A percentile compares a stretch with the other conserved stretches of the same genome.
Evolutionary conservation across 2,113 vertebrate genomes (phyloP).

Genomic region (Apeltes quadracus): DNA sequence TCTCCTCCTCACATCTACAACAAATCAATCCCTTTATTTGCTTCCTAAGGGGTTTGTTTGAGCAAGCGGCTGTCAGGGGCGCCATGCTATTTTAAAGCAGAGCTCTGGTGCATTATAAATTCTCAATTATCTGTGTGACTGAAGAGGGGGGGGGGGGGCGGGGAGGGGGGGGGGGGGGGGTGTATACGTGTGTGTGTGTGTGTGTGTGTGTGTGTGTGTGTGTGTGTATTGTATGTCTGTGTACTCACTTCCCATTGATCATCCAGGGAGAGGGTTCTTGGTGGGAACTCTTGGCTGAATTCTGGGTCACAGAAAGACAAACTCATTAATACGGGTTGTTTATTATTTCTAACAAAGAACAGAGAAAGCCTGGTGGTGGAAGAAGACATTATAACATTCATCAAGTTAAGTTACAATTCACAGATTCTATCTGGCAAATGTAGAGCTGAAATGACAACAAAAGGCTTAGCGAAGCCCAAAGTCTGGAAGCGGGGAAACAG

Average conservation of each 20-base stretch:
- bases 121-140: constrained; percentile 60
- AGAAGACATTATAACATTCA: background rate
- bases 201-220: constrained; percentile 8
- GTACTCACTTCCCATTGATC: constrained; percentile 95
- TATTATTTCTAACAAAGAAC: background rate
- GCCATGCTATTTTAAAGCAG: constrained; percentile 38
- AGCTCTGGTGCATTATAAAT: constrained; percentile 63
- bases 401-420: background rate
- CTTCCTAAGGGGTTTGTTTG: constrained; percentile 70
- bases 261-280: constrained; percentile 96
- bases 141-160: background rate
- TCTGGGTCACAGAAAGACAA: constrained; percentile 79
- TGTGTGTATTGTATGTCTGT: constrained; percentile 28
- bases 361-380: background rate
- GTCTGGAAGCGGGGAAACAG: background rate
- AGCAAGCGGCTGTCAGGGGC: constrained; percentile 61
- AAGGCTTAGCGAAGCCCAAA: background rate
- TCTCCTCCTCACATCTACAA: constrained; percentile 66
- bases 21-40: constrained; percentile 70
- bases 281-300: constrained; percentile 92
- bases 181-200: constrained; percentile 30
- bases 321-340: constrained; percentile 13
- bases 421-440: background rate
- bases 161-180: too few relatives aligned
- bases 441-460: background rate